Evolutionary conservation across 2,113 vertebrate genomes (phyloP).

Genomic region (Microcebus griseorufus): DNA sequence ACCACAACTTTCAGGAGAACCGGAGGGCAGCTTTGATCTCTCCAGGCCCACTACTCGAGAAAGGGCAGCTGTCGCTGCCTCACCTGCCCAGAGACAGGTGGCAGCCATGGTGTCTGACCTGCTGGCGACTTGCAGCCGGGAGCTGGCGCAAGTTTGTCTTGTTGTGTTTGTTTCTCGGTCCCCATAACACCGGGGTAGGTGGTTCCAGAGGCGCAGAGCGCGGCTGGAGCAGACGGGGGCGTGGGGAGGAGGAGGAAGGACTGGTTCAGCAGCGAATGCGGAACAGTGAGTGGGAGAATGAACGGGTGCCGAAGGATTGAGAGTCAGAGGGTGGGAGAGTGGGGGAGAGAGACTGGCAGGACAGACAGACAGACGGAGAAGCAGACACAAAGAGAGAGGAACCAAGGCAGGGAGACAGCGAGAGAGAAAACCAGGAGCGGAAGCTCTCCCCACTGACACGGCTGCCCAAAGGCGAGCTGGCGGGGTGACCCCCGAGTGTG

Average conservation of each 20-base stretch:
- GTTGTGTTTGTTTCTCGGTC: neutral
- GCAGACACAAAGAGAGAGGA: neutral
- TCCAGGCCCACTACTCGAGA: neutral
- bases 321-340: neutral
- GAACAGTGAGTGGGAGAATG: neutral
- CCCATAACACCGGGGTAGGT: neutral
- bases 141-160: neutral
- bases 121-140: neutral
- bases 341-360: neutral
- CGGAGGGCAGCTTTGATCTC: neutral
- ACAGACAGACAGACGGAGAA: neutral
- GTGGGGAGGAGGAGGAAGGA: neutral
- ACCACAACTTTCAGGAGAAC: neutral
- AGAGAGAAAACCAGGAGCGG: too few species aligned
- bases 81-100: neutral
- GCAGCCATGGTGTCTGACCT: neutral
- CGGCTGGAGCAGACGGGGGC: neutral
- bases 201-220: neutral
- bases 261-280: neutral
- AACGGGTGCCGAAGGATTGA: neutral
- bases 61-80: neutral
- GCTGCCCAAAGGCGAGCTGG: too few species aligned
- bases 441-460: rapidly evolving
- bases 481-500: too few species aligned
- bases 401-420: neutral